Base-by-base conservation (phyloP, 2,113 vertebrate genomes). In the Anseranas semipalmata region DNA sequence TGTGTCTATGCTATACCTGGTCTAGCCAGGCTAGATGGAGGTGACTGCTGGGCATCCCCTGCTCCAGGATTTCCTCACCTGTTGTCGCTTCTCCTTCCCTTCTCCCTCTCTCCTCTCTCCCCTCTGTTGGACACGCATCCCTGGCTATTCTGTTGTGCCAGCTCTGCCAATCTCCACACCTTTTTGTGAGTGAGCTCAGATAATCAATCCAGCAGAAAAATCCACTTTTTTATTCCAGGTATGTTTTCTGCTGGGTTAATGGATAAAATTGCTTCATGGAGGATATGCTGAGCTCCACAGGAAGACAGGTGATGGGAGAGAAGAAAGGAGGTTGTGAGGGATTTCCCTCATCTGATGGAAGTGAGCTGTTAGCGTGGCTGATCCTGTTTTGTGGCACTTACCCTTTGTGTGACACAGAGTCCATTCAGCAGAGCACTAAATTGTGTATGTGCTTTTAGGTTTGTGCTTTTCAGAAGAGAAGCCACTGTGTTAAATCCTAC, bases 351-450 rank as follows among this genome's bases (percentile, higher is more conserved):
- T 41, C 11, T 58, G 45, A 7, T 77, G 19, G 12, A 72, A 50
- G 32, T 32, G 46, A 58, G 33, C 12, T 87, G 37, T 71, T 58
- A 2, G 4, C 35, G 8, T 0, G 0, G 15, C 27, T 66, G 63
- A 32, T 77, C 16, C 4, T 3, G 18, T 81, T 81, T 22, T 53
- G 32, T 15, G 17, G 32, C 21, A 20, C 32, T 39, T 24, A 15
- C 35, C 63, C 35, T 71, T 24, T 20, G 3, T 6, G 12, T 52
- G 71, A 32, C 87, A n/a, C 17, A 22, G 63, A 66, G 52, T 50
- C 33, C 66, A 4, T 77, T 70, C 46, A 46, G 33, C 59, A 82
- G 43, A 70, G 39, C 55, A 43, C 39, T 53, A 45, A 78, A 43
- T 77, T 37, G 12, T 4, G 46, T 13, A 82, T 30, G 45, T 82